These are phyloP conservation scores for Hypotaenidia okinawae DNA, from an alignment of 2,797 vertebrate genomes.

Conservation along the genomic window DNA sequence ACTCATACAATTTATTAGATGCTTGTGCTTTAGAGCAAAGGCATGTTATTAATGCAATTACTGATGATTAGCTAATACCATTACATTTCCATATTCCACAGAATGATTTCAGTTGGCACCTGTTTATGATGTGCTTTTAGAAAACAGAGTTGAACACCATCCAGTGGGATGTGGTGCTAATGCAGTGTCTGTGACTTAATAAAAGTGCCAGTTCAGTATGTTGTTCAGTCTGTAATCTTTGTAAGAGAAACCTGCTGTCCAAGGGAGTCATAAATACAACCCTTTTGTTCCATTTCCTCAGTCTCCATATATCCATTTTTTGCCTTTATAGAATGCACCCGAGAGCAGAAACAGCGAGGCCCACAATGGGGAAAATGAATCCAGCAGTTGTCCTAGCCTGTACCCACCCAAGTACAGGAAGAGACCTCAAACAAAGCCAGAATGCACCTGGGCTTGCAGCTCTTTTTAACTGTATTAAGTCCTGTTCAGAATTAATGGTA, in stretches of 20 bases:
- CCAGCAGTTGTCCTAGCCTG: background rate
- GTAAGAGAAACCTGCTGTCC: background rate
- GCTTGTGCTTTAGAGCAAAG: background rate
- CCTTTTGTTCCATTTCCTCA: background rate
- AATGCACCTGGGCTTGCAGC: background rate
- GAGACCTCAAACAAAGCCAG: background rate
- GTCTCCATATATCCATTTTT: background rate
- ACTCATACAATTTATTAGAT: background rate
- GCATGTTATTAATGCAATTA: background rate
- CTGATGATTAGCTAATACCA: background rate
- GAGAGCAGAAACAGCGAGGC: background rate
- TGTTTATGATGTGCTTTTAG: fast-evolving
- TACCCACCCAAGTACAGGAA: background rate
- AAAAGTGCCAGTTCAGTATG: background rate
- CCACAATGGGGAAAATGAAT: background rate
- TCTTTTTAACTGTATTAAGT: background rate
- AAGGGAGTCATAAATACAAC: background rate
- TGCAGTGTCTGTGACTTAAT: background rate
- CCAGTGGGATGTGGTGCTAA: background rate
- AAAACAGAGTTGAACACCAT: background rate
- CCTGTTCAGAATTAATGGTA: background rate
- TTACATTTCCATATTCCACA: background rate
- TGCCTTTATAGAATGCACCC: background rate
- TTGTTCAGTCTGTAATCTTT: background rate
- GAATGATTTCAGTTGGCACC: background rate